A percentile compares a stretch with the other conserved stretches of the same genome.
phyloP scores from a whole-genome alignment of 2,888 invertebrate species.

The Euphydryas editha region DNA sequence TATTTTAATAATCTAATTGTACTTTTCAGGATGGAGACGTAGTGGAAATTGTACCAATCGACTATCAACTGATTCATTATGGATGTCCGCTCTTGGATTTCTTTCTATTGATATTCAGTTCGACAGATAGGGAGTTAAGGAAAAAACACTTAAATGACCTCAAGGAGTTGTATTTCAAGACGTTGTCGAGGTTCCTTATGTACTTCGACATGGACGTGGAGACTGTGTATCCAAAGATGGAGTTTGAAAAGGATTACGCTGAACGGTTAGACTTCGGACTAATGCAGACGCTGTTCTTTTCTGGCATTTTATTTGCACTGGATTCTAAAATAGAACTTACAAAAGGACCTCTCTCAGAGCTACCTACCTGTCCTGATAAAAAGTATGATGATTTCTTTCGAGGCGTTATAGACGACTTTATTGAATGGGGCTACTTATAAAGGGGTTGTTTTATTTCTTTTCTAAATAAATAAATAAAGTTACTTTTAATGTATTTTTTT shows the following conservation, averaged over 20 bases:
- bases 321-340: slow-evolving; percentile 51
- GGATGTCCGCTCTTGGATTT: slow-evolving; percentile 58
- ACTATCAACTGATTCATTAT: slow-evolving; percentile 56
- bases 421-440: slow-evolving; percentile 36
- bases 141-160: slow-evolving; percentile 50
- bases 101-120: slow-evolving; percentile 53
- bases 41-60: slow-evolving; percentile 49
- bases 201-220: slow-evolving; percentile 53
- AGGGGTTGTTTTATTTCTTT: background rate
- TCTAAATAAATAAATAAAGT: no score
- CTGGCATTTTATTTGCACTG: slow-evolving; percentile 52
- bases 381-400: slow-evolving; percentile 48
- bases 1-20: no score
- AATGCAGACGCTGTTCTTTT: slow-evolving; percentile 44
- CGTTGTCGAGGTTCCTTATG: slow-evolving; percentile 49
- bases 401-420: slow-evolving; percentile 52
- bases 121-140: slow-evolving; percentile 56
- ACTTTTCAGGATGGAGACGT: no score
- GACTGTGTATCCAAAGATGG: slow-evolving; percentile 49
- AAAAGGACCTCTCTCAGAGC: slow-evolving; percentile 38
- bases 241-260: slow-evolving; percentile 53
- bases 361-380: slow-evolving; percentile 46
- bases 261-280: slow-evolving; percentile 57
- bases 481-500: no score
- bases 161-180: slow-evolving; percentile 54